Conservation (phyloP, 2,113 vertebrate genomes). For the Chauna torquata region DNA sequence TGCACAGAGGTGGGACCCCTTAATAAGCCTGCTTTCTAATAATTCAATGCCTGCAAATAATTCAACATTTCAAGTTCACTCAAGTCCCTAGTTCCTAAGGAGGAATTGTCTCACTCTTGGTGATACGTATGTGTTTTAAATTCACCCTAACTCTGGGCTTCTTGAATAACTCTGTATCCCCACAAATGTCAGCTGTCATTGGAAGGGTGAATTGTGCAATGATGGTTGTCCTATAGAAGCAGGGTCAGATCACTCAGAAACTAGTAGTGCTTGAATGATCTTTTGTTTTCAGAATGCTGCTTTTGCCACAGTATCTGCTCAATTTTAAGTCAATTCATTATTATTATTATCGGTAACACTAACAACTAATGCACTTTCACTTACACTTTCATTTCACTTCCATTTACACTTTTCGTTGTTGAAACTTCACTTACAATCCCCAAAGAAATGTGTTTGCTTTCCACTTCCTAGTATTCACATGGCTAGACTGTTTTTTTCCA, state of each 20-base stretch:
- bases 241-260: not conserved
- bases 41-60: not conserved
- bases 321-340: not conserved
- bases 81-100: not conserved
- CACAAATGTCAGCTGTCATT: not conserved
- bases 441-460: not conserved
- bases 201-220: not conserved
- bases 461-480: not conserved
- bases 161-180: not conserved
- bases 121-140: fast-evolving
- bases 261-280: fast-evolving
- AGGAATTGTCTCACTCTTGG: not conserved
- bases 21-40: not conserved
- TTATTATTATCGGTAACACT: not conserved
- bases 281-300: not conserved
- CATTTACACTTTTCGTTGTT: not conserved
- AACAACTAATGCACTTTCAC: not conserved
- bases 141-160: too few relatives aligned
- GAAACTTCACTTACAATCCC: not conserved
- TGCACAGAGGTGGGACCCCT: not conserved
- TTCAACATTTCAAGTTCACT: not conserved
- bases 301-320: not conserved
- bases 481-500: not conserved
- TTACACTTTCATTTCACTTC: not conserved
- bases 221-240: not conserved